Base-by-base conservation (phyloP, 2,113 vertebrate genomes). In the Plecturocebus donacophilus region DNA sequence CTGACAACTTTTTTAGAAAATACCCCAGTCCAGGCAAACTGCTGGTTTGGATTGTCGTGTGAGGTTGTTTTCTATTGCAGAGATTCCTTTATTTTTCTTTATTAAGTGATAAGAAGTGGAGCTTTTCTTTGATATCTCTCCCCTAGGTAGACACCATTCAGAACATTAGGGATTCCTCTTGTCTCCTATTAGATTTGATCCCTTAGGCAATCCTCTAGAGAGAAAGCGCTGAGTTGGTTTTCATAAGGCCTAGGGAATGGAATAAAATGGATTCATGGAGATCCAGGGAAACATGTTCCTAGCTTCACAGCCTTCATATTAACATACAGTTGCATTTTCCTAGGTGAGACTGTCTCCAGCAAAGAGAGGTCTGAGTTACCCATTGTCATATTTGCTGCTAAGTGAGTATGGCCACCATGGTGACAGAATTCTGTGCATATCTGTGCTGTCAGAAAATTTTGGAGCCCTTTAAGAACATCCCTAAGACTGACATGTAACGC, bases 1-100 rank as follows among this genome's bases (percentile, higher is more conserved):
- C 88, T 80, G 81, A 96, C 81, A 97, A 96, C 61, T 94, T 90
- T 93, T 91, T 68, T 75, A 96, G 81, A 83, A 58, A n/a, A 12
- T 47, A 64, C 49, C 58, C 3, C 35, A 32, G 58, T 66, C 49
- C 56, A 88, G 58, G 90, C 27, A 85, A 90, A 96, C 35, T 54
- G 40, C 13, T 83, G 35, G 2, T 94, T 77, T 84, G 86, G 32
- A 58, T 38, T 71, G 8, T 66, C 76, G 68, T 79, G 25, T 90
- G 40, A 82, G 49, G 35, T 7, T 81, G 23, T 45, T 80, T 90
- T 54, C 66, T 80, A 45, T 20, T 13, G 6, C 8, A 9, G 7
- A 25, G 13, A 80, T 66, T 79, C 77, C 14, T 75, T 86, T 27
- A 3, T 77, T 91, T 93, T 87, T 70, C 49, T 92, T 87, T 54